A percentile compares a stretch with the other conserved stretches of the same genome.
These are phyloP conservation scores for Macroramphosus scolopax DNA, from an alignment of 2,797 vertebrate genomes.

Conservation along the genomic window DNA sequence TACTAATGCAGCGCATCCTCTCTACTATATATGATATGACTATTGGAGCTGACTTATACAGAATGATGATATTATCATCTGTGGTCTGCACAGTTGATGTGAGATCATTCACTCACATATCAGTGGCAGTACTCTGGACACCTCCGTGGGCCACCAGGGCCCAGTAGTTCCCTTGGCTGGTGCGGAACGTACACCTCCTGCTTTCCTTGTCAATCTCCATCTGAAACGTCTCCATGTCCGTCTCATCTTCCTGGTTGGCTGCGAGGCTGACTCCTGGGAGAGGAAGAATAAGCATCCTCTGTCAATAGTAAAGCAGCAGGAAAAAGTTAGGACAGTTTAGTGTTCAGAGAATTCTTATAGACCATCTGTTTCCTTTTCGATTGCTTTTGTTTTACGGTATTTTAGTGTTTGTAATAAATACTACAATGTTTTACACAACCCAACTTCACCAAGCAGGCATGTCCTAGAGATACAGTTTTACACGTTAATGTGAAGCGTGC, in stretches of 20 bases:
- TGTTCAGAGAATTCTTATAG: conserved; percentile 13
- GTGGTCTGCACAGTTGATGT: no score
- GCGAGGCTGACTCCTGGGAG: conserved; percentile 88
- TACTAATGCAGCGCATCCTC: no score
- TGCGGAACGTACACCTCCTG: conserved; percentile 89
- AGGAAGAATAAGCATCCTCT: conserved; percentile 5
- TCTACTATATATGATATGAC: no score
- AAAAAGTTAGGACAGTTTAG: conserved; percentile 9
- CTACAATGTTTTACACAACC: no score
- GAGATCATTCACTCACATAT: conserved; percentile 80
- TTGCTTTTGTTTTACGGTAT: no score
- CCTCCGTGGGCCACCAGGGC: conserved; percentile 90
- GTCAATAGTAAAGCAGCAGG: conserved; percentile 4
- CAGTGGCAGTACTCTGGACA: conserved; percentile 88
- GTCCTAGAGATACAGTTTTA: no score
- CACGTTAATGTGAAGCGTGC: no score
- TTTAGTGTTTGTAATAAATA: no score
- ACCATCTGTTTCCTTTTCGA: no score
- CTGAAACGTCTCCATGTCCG: conserved; percentile 94
- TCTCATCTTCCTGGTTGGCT: conserved; percentile 96
- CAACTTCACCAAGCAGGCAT: no score
- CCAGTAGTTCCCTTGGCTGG: conserved; percentile 91
- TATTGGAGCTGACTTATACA: no score
- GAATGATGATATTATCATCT: no score
- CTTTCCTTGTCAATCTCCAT: conserved; percentile 93